These are phyloP conservation scores for Oxygymnocypris stewartii DNA, from an alignment of 2,113 vertebrate genomes.

Conservation along the genomic window DNA sequence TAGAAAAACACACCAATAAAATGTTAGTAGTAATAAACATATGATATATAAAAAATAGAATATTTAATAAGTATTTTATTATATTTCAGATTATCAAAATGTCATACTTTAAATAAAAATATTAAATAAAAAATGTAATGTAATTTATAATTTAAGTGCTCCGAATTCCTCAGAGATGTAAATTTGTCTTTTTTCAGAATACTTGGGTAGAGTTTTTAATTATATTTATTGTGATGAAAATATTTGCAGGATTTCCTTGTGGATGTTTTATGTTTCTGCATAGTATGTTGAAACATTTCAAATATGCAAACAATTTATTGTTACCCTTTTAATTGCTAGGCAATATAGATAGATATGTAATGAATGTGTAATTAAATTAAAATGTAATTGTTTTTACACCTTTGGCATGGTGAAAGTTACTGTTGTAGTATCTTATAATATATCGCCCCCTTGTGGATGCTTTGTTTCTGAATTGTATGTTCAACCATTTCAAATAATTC, in stretches of 20 bases:
- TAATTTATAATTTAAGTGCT: too few species aligned
- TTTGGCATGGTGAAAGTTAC: neutral
- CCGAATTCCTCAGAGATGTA: neutral
- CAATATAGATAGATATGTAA: too few species aligned
- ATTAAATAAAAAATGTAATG: neutral
- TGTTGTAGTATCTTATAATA: neutral
- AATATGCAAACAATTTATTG: neutral
- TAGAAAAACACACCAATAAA: neutral
- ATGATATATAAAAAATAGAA: neutral
- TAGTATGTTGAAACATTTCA: neutral
- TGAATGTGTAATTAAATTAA: neutral
- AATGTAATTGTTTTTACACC: neutral
- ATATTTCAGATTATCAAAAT: neutral
- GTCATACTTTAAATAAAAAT: neutral
- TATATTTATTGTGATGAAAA: too few species aligned
- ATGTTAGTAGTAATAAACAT: neutral
- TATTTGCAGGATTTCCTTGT: too few species aligned
- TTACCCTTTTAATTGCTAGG: too few species aligned
- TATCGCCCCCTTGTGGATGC: conserved; percentile 51
- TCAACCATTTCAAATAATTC: neutral
- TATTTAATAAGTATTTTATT: neutral
- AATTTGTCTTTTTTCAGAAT: too few species aligned
- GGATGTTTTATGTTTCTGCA: neutral
- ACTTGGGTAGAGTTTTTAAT: too few species aligned
- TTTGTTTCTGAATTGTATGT: neutral